phyloP scores from a whole-genome alignment of 2,797 vertebrate genomes.

The Arnoldichthys spilopterus region DNA sequence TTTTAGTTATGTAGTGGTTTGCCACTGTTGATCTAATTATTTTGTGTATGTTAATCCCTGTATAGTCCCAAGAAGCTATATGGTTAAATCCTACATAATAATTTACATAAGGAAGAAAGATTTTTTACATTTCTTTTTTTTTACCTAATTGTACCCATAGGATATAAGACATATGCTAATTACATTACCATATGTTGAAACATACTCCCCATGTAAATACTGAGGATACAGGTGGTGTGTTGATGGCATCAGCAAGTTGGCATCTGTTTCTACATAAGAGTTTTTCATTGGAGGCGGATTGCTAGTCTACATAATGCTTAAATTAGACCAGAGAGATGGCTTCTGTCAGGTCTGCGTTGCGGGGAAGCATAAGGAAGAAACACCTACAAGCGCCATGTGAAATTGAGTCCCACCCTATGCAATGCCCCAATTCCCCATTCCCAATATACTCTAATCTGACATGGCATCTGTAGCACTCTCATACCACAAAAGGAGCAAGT shows the following conservation, averaged over 20 bases:
- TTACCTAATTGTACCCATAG: neutral
- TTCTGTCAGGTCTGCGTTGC: constrained; percentile 74
- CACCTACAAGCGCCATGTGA: constrained; percentile 51
- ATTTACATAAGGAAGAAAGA: neutral
- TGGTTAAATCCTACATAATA: neutral
- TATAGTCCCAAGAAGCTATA: neutral
- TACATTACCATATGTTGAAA: constrained; percentile 21
- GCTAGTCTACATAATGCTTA: constrained; percentile 69
- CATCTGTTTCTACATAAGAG: constrained; percentile 63
- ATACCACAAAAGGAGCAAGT: constrained; percentile 45
- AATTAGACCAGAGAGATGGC: constrained; percentile 74
- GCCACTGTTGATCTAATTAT: neutral
- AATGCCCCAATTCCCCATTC: constrained; percentile 40
- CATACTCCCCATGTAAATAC: constrained; percentile 10
- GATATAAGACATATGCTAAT: constrained; percentile 35
- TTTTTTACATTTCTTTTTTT: neutral
- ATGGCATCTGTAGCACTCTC: constrained; percentile 70
- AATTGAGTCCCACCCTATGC: constrained; percentile 68
- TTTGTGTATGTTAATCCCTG: neutral
- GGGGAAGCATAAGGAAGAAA: constrained; percentile 50
- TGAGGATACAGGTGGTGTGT: constrained; percentile 25
- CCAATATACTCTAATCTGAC: constrained; percentile 68
- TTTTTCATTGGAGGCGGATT: constrained; percentile 63
- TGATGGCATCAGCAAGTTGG: constrained; percentile 46
- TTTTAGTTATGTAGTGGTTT: too few relatives aligned